A percentile compares a stretch with the other conserved stretches of the same genome.
These are phyloP conservation scores for Vanessa cardui DNA, from an alignment of 2,888 invertebrate genomes.

Conservation along the genomic window DNA sequence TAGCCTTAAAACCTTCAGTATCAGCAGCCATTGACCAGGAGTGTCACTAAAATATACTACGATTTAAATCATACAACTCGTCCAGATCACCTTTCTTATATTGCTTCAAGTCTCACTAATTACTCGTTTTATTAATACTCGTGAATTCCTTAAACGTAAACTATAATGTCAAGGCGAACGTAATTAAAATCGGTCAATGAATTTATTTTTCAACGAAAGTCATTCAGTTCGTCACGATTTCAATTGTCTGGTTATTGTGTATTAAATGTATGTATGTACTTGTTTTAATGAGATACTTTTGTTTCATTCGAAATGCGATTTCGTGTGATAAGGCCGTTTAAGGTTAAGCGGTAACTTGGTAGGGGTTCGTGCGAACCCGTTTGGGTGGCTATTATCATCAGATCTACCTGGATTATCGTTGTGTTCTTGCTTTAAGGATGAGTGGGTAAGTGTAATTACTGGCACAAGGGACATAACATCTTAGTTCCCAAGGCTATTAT, in stretches of 20 bases:
- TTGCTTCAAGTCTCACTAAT: background rate
- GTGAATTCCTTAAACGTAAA: constrained; percentile 1
- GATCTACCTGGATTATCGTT: too few species aligned
- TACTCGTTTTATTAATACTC: background rate
- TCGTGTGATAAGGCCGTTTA: too few species aligned
- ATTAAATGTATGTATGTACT: constrained; percentile 7
- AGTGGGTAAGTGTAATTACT: too few species aligned
- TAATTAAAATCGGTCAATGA: constrained; percentile 19
- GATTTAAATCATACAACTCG: background rate
- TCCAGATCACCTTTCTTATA: constrained; percentile 1
- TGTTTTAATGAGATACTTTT: constrained; percentile 14
- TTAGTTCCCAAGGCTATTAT: too few species aligned
- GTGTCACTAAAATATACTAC: too few species aligned
- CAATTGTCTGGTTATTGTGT: constrained; percentile 18
- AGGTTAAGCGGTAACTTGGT: too few species aligned
- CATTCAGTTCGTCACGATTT: constrained; percentile 26
- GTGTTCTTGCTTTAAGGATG: too few species aligned
- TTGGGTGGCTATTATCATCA: too few species aligned
- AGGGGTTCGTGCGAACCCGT: too few species aligned
- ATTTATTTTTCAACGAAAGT: constrained; percentile 12
- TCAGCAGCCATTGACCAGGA: too few species aligned
- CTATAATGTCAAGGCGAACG: constrained; percentile 21
- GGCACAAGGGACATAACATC: too few species aligned
- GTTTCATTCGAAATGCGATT: background rate
- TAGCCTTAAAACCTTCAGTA: too few species aligned